Base-by-base conservation (phyloP, 1,140 invertebrate genomes). In the Hyphantria cunea region DNA sequence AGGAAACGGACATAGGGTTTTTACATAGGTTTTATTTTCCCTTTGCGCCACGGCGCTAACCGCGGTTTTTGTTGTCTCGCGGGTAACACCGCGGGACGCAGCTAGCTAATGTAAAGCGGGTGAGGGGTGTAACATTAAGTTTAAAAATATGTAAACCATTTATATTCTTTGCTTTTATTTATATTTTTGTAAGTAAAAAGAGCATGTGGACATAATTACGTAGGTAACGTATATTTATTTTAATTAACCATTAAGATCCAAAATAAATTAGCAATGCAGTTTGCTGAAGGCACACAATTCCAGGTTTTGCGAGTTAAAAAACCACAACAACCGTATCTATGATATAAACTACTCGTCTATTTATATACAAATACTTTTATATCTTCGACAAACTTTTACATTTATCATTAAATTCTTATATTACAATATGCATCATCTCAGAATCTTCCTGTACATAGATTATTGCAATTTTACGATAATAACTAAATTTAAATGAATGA, bases 201-300 rank as follows among this genome's bases (percentile, higher is more conserved):
- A 61, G 58, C 58, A 61, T 61, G 49, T 61, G 48, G 58, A 52
- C 48, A 61, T 51, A 61, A 59, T 61, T 51, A 48, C 48, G 49
- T 52, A 61, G 58, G 58, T 61, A 61, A 61, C 58, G 37, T 51
- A 48, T 61, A 42, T 45, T 39, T 41, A 25, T 25, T 25, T 42
- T 60, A n/a, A 60, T 60, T 42, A 50, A 47, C 50, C 56, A 45
- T 50, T 50, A 60, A 33, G 48, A 42, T 50, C 56, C 47, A 60
- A 60, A 60, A 50, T 60, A 60, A 60, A 60, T 58, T 60, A 60
- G 56, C 56, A 60, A 60, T 50, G 56, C 37, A 47, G 17, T 53
- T 62, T 62, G 51, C 50, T 47, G 59, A 62, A 62, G 59, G 59
- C 59, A 62, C 59, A 62, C 50, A 62, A 62, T 62, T 61, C 34